A percentile compares a stretch with the other conserved stretches of the same genome.
These are phyloP conservation scores for Spodoptera litura DNA, from an alignment of 1,140 invertebrate genomes.

Conservation along the genomic window DNA sequence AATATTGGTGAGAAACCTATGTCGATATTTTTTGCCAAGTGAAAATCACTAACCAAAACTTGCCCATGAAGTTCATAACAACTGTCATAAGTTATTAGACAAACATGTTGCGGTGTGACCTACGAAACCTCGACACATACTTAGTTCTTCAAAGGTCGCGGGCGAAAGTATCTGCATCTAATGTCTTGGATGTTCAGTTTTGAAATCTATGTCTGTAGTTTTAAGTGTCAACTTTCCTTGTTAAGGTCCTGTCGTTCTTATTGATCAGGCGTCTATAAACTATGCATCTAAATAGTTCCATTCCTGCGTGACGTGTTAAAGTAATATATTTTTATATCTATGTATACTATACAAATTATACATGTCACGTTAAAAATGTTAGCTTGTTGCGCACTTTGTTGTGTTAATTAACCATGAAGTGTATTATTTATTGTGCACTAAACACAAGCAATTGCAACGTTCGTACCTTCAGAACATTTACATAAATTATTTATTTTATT, in stretches of 20 bases:
- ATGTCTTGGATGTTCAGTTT: conserved; percentile 2
- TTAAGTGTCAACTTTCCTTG: conserved; percentile 19
- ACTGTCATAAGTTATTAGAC: conserved; percentile 35
- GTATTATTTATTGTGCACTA: conserved; percentile 17
- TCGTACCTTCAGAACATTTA: not conserved
- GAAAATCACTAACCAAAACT: conserved; percentile 9
- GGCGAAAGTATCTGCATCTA: conserved; percentile 37
- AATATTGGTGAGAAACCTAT: not conserved
- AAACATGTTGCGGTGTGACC: conserved; percentile 39
- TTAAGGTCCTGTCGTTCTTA: conserved; percentile 14
- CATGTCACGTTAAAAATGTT: conserved; percentile 16
- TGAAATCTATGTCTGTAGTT: not conserved
- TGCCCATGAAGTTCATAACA: conserved; percentile 13
- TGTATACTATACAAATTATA: not conserved
- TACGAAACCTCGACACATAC: conserved; percentile 32
- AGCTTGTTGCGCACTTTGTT: conserved; percentile 4
- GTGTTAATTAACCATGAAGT: conserved; percentile 32
- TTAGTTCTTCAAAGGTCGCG: conserved; percentile 38
- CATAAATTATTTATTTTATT: conserved; percentile 15
- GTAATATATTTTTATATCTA: not conserved
- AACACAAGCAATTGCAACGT: conserved; percentile 2
- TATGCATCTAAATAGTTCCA: conserved; percentile 12
- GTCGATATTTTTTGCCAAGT: not conserved
- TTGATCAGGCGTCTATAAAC: conserved; percentile 2
- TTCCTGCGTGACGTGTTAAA: conserved; percentile 14